Evolutionary conservation across 64 coral and sea anemone species (phyloP).

Genomic region (Stylophora pistillata): DNA sequence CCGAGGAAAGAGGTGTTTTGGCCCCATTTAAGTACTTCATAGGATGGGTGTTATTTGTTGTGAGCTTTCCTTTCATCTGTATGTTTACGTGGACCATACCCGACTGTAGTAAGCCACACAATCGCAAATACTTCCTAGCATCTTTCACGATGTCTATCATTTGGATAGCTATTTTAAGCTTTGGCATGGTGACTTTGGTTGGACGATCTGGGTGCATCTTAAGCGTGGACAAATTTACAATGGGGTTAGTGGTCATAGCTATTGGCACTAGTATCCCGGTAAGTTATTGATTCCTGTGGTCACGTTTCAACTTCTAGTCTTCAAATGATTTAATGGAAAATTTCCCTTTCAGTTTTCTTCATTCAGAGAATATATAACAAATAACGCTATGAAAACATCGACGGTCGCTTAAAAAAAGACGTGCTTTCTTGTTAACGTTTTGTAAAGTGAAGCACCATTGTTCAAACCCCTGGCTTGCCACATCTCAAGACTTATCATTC

Average conservation of each 20-base stretch:
- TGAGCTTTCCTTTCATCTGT: conserved; percentile 95
- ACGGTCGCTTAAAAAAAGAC: no score
- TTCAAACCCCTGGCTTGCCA: no score
- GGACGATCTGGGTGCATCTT: conserved; percentile 96
- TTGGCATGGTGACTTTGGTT: conserved; percentile 95
- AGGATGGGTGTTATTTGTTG: conserved; percentile 83
- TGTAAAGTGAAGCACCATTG: no score
- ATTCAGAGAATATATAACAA: no score
- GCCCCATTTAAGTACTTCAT: conserved; percentile 50
- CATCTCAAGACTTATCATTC: no score
- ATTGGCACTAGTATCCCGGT: conserved; percentile 98
- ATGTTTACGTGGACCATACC: conserved; percentile 97
- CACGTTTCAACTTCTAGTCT: not conserved
- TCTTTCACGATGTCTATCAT: conserved; percentile 95
- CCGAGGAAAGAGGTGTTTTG: conserved; percentile 42
- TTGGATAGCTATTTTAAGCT: conserved; percentile 98
- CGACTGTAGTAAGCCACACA: conserved; percentile 89
- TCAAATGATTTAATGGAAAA: not conserved
- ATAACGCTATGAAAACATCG: no score
- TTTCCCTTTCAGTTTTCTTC: not conserved
- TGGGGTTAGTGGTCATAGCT: conserved; percentile 92
- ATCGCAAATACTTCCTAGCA: conserved; percentile 89
- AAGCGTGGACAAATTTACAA: conserved; percentile 97
- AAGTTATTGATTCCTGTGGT: conserved; percentile 31
- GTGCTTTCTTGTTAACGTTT: no score